Evolutionary conservation across 2,797 vertebrate genomes (phyloP).

Genomic region (Rhincodon typus): DNA sequence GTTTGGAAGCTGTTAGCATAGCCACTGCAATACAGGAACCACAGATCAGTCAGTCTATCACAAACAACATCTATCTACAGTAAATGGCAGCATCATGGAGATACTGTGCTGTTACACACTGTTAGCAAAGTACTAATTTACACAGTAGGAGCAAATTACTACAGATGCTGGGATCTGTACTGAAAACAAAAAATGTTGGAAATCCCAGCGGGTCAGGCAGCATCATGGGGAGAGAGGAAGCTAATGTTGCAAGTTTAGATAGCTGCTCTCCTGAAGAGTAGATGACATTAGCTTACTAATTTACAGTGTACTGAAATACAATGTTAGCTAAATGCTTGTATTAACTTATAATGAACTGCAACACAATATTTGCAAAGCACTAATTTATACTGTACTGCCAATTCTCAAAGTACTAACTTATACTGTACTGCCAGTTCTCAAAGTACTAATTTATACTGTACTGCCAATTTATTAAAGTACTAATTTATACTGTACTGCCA

Average conservation of each 20-base stretch:
- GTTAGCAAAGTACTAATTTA: neutral
- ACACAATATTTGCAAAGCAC: neutral
- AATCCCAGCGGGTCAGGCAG: too few species aligned
- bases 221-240: too few species aligned
- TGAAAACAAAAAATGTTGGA: too few species aligned
- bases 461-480: neutral
- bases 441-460: neutral
- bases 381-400: neutral
- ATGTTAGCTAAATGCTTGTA: neutral
- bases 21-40: neutral
- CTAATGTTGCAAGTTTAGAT: too few species aligned
- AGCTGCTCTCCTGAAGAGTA: too few species aligned
- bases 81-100: neutral
- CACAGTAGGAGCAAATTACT: too few species aligned
- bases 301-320: too few species aligned
- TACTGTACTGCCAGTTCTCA: neutral
- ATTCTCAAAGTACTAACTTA: neutral
- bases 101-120: neutral
- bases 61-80: neutral
- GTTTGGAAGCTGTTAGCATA: neutral
- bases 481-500: too few species aligned
- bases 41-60: neutral
- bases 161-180: too few species aligned
- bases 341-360: too few species aligned
- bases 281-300: too few species aligned